Conservation (phyloP, 37 sponge, comb jelly and placozoan genomes). For the Mnemiopsis leidyi region DNA sequence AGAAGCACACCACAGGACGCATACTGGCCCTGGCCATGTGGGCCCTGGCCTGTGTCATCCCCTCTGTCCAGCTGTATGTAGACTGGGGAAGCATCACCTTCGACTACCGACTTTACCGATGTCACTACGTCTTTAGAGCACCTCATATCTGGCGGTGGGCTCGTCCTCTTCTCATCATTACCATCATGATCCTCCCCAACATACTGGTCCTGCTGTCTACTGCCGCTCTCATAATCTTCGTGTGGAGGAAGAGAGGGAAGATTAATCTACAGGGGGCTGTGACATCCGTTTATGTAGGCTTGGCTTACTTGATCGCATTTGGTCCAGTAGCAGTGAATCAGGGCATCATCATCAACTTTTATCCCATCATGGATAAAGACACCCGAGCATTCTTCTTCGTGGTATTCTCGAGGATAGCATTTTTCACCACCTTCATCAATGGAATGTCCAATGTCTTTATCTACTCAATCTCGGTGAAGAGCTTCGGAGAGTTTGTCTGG, state of each 20-base stretch:
- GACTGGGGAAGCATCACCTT: background rate
- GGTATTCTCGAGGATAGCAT: background rate
- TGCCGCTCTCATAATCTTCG: background rate
- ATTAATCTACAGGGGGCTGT: background rate
- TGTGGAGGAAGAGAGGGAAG: background rate
- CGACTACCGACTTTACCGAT: constrained; percentile 41
- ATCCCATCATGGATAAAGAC: background rate
- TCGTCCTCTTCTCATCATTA: background rate
- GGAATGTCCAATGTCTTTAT: background rate
- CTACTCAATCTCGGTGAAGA: background rate
- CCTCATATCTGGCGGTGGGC: background rate
- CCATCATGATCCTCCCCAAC: constrained; percentile 28
- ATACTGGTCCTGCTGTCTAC: background rate
- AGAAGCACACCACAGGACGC: background rate
- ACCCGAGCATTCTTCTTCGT: background rate
- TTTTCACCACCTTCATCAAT: constrained; percentile 34
- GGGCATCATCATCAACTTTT: background rate
- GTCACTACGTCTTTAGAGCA: background rate
- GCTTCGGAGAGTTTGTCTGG: background rate
- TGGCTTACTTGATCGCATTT: background rate
- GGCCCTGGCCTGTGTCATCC: background rate
- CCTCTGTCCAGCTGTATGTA: background rate
- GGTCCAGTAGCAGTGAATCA: background rate
- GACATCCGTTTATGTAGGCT: background rate
- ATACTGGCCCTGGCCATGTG: background rate